These are phyloP conservation scores for Eulimnadia texana DNA, from an alignment of 1,140 invertebrate genomes.

Conservation along the genomic window DNA sequence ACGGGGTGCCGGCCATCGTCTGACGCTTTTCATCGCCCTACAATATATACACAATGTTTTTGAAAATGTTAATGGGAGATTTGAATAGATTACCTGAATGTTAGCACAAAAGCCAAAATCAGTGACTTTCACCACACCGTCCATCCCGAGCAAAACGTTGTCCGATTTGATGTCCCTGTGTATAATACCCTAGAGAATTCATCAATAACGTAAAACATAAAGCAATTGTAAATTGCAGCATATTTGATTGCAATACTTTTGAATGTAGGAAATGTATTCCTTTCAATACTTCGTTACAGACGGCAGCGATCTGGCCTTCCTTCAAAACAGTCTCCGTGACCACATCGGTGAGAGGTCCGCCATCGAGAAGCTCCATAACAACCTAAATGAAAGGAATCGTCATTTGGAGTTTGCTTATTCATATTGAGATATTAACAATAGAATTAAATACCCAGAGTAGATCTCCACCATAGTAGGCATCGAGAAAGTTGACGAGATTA, in stretches of 20 bases:
- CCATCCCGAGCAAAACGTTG: conserved; percentile 90
- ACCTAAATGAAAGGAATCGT: conserved; percentile 35
- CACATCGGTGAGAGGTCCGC: conserved; percentile 90
- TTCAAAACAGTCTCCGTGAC: conserved; percentile 97
- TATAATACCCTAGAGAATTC: conserved; percentile 49
- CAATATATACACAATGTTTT: no score
- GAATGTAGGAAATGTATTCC: conserved; percentile 83
- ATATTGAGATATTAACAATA: background rate
- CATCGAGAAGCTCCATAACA: conserved; percentile 87
- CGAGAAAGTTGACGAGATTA: conserved; percentile 93
- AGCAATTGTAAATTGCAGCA: no score
- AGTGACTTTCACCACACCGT: conserved; percentile 90
- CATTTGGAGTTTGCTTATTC: no score
- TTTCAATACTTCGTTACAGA: conserved; percentile 80
- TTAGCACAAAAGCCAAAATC: conserved; percentile 97
- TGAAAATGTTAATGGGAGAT: no score
- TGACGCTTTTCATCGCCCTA: conserved; percentile 82
- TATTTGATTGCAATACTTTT: no score
- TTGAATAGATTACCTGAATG: conserved; percentile 40
- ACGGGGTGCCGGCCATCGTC: conserved; percentile 83
- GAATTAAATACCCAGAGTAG: conserved; percentile 65
- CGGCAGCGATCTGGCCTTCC: conserved; percentile 89
- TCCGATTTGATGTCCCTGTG: conserved; percentile 92
- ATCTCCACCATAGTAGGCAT: conserved; percentile 76
- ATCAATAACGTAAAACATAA: conserved; percentile 6